Evolutionary conservation across 2,888 invertebrate species (phyloP), one percentile per base, ranked within the genome.

Genomic region (Tanytarsus gracilentus): DNA sequence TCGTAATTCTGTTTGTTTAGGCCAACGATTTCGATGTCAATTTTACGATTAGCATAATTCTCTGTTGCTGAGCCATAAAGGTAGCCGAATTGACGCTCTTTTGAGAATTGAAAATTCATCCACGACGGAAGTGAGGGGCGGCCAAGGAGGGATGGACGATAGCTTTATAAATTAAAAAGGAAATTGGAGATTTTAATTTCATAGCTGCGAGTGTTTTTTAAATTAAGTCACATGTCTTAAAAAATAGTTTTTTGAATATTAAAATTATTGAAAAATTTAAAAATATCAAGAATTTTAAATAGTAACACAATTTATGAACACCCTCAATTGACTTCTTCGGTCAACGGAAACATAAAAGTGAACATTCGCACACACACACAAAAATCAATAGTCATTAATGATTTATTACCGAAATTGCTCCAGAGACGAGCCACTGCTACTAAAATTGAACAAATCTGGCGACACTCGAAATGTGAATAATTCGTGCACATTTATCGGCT

Each of bases 51-150:
- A 9, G 74, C 75, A 60, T 78, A 73, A 33, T 79, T 75, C 56
- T 79, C 77, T 0, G 91, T 88, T 1, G 90, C 86, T 1, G 89
- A 89, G 0, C 93, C 93, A 67, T 88, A 93, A 18, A 93, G 77
- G 69, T 86, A 91, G 0, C 91, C 92, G 1, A 82, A 80, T 65
- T 84, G 83, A 66, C 87, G 84, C 62, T 82, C 77, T n/a, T 82
- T 78, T 66, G 89, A 90, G 70, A 88, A 90, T 63, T 85, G 82
- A 69, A 89, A 92, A 59, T 86, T 81, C 64, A 93, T 82, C 93
- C 93, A 93, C 3, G 82, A 76, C 0, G 93, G 93, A 40, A 93
- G 75, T 72, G 93, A 92, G 0, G 93, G 92, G 64, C 86, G 83
- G 64, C 85, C 82, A 55, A 81, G 71, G 61, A 92, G 70, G 0